Base-by-base conservation (phyloP, 2,888 invertebrate species). In the Sepiola atlantica region DNA sequence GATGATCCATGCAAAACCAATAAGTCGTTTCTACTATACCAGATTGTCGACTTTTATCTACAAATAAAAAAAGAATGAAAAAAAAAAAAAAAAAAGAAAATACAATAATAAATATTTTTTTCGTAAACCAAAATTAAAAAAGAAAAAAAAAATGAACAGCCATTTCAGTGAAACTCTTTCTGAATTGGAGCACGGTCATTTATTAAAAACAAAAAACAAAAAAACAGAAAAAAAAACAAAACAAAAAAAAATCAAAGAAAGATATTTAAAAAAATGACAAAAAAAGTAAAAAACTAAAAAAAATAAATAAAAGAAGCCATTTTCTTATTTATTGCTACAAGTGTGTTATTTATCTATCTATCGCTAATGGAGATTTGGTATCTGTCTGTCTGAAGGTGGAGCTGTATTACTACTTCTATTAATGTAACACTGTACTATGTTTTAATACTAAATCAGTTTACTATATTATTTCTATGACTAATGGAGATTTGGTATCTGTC, bases 1-100 rank as follows among this genome's bases (percentile, higher is more conserved):
- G 93, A 61, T 35, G 54, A 24, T 8, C 55, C 93, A 93, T 93
- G 93, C 93, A 93, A 93, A 93, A 93, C 93, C 93, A 35, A 93
- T 55, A 92, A 92, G 54, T 77, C 35, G 35, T 28, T 12, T 35
- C 57, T 93, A 93, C 57, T 61, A 57, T 93, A 93, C 93, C 93
- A 55, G 93, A 93, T 55, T 93, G 93, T 35, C 35, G 93, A 61
- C 93, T 61, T 93, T 55, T 93, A 61, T 93, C 55, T 93, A 93
- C 55, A 93, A 93, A 93, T 55, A 93, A 93, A 93, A 57, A 93
- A 61, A 57, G 55, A 93, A 55, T 55, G 45, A n/a, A 77, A 92
- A 92, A 55, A 93, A 57, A 93, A 61, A n/a, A 57, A 32, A 93
- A 55, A n/a, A 28, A n/a, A 77, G 54, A 92, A 55, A 92, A 92